These are phyloP conservation scores for Amaurobius ferox DNA, from an alignment of 2,888 invertebrate species.

Conservation along the genomic window DNA sequence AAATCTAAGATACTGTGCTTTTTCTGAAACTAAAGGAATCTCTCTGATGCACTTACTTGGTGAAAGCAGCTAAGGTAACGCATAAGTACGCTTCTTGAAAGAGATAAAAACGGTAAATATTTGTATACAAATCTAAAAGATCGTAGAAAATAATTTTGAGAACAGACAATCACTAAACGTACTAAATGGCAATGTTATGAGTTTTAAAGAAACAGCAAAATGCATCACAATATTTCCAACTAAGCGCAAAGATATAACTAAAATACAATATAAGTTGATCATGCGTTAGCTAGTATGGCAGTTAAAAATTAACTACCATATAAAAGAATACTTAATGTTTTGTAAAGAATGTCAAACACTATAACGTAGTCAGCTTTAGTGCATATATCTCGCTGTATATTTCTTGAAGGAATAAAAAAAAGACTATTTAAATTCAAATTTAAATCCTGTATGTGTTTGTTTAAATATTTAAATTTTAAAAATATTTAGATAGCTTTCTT, in stretches of 20 bases:
- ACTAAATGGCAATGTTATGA: constrained; percentile 9
- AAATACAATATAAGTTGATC: no score
- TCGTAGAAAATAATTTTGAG: constrained; percentile 47
- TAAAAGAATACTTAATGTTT: no score
- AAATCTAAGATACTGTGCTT: constrained; percentile 31
- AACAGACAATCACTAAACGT: constrained; percentile 39
- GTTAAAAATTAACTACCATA: no score
- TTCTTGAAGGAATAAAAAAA: no score
- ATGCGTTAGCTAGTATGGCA: no score
- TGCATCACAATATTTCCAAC: neutral
- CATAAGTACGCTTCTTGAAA: constrained; percentile 20
- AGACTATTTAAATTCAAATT: no score
- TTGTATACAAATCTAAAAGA: constrained; percentile 65
- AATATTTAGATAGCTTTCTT: no score
- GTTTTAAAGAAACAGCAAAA: neutral
- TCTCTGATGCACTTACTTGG: neutral
- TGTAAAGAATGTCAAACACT: no score
- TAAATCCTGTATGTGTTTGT: no score
- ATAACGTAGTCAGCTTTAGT: no score
- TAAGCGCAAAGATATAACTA: neutral
- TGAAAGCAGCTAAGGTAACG: neutral
- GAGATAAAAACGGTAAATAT: constrained; percentile 55
- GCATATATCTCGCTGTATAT: no score
- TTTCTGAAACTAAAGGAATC: constrained; percentile 16
- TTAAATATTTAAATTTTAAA: no score